Evolutionary conservation across 2,888 invertebrate species (phyloP), one percentile per base, ranked within the genome.

Genomic region (Glaucopsyche alexis): DNA sequence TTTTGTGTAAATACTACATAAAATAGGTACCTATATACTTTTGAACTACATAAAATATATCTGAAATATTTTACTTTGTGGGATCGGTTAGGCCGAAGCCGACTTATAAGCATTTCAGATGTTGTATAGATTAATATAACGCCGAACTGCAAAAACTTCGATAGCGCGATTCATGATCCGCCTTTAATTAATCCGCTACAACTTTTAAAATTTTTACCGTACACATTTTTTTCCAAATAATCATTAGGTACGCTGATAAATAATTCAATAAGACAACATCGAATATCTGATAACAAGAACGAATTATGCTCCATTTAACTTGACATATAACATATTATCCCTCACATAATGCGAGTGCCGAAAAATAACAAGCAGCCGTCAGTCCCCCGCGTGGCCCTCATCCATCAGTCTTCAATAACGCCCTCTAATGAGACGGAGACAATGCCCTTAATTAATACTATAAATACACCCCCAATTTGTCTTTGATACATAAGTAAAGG

Each of bases 341-440:
- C n/a, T 16, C 66, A 66, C n/a, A 55, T 55, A 16, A 55, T 42
- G 40, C 42, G 66, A n/a, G 65, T 66, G 66, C 66, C 66, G 66
- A 66, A 66, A 66, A 60, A 60, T 38, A 60, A 66, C 66, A 66
- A 66, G 40, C 40, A 40, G 66, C 66, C 66, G 42, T 66, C 66
- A 42, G 7, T 60, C 60, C 55, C 19, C 55, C 11, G 16, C 60
- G 7, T 14, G 42, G 4, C 42, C 65, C 42, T 66, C 66, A 66
- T 66, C 66, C n/a, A 66, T 66, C 66, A 66, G 42, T 66, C 66
- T 66, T 66, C 66, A 66, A 42, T 66, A 66, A n/a, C 66, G 42
- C 47, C 11, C 42, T 60, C 66, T 66, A 66, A 66, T 66, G 66
- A 66, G 66, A 42, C 38, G n/a, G 65, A 66, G 38, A 66, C 66